phyloP scores from a whole-genome alignment of 1,140 invertebrate species.

The Brachionus calyciflorus region DNA sequence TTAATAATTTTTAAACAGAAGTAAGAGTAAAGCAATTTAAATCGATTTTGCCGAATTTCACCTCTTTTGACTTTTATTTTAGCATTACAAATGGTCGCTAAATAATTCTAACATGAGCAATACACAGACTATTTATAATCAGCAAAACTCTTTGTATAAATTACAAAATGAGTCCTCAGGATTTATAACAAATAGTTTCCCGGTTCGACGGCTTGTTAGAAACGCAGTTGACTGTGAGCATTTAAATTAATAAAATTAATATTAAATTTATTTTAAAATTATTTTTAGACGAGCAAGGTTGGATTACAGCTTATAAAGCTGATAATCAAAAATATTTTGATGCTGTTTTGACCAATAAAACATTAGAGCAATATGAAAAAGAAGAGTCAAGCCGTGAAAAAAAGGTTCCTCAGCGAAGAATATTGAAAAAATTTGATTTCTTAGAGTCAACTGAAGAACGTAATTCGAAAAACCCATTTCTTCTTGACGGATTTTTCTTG shows the following conservation, averaged over 20 bases:
- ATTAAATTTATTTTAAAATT: not conserved
- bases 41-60: too few relatives aligned
- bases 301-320: conserved; percentile 37
- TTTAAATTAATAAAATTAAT: too few relatives aligned
- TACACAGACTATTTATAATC: conserved; percentile 9
- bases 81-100: too few relatives aligned
- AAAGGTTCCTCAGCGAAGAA: not conserved
- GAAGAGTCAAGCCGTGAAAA: not conserved
- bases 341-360: conserved; percentile 39
- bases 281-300: conserved; percentile 37
- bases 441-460: conserved; percentile 50
- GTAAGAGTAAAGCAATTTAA: too few relatives aligned
- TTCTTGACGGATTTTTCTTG: conserved; percentile 59
- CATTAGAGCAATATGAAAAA: conserved; percentile 16
- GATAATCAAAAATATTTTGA: conserved; percentile 42
- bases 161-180: not conserved
- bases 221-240: conserved; percentile 7
- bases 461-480: conserved; percentile 49
- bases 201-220: not conserved
- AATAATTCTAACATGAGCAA: conserved; percentile 29
- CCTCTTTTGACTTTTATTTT: too few relatives aligned
- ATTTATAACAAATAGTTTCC: conserved; percentile 36
- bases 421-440: conserved; percentile 6
- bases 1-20: too few relatives aligned
- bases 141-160: conserved; percentile 20